Percentiles rank a stretch among this genome's conserved stretches.
Conservation (phyloP, 2,888 invertebrate genomes). For the Branchellion lobata region DNA sequence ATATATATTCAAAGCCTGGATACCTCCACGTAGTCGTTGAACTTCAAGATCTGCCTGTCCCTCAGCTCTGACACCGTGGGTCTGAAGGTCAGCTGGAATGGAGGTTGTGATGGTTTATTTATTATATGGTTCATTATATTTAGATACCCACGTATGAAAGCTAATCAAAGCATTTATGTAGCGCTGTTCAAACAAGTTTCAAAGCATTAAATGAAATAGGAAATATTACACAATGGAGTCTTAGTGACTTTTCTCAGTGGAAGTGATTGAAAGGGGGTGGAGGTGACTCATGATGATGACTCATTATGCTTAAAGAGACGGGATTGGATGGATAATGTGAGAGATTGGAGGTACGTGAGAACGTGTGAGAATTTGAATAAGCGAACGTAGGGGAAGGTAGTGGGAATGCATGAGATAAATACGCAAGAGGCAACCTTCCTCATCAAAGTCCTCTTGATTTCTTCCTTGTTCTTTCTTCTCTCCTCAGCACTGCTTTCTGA, state of each 20-base stretch:
- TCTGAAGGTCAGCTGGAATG: conserved; percentile 74
- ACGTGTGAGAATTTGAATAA: not conserved
- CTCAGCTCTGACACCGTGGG: conserved; percentile 97
- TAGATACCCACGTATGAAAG: no score
- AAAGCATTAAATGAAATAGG: no score
- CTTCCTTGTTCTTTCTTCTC: conserved; percentile 85
- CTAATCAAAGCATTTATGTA: no score
- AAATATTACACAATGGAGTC: no score
- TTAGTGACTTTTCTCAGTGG: no score
- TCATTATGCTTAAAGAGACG: no score
- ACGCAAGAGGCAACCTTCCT: conserved; percentile 69
- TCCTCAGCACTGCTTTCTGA: conserved; percentile 70
- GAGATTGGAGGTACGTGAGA: not conserved
- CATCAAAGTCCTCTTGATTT: conserved; percentile 88
- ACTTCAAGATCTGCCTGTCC: conserved; percentile 97
- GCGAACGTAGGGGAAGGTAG: not conserved
- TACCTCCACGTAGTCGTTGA: conserved; percentile 98
- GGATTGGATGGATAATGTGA: no score
- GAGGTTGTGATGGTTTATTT: not conserved
- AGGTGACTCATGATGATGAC: not conserved
- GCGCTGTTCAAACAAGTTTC: no score
- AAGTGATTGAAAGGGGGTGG: no score
- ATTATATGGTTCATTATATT: no score
- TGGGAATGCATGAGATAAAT: not conserved
- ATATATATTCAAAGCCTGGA: no score